A percentile compares a stretch with the other conserved stretches of the same genome.
Evolutionary conservation across 2,888 invertebrate genomes (phyloP).

Genomic region (Rhamnusium bicolor): DNA sequence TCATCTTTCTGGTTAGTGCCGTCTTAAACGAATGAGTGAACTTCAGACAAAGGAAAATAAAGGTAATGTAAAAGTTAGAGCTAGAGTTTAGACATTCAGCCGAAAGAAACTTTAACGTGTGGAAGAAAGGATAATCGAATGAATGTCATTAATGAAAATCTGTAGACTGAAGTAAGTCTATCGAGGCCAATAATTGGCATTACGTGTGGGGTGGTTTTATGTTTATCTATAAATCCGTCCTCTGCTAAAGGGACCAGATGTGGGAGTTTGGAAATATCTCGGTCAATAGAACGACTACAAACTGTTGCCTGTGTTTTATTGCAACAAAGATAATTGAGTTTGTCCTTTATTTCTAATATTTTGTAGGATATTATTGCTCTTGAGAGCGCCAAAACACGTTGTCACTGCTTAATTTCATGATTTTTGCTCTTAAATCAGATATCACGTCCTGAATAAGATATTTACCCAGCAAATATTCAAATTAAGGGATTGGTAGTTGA

Average conservation of each 20-base stretch:
- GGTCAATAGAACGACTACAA: background rate
- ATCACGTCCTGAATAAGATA: too few relatives aligned
- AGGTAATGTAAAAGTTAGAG: background rate
- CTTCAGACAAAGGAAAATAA: background rate
- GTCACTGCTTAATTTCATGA: too few relatives aligned
- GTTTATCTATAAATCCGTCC: slow-evolving; percentile 3
- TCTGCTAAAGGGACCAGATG: background rate
- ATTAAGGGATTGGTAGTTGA: too few relatives aligned
- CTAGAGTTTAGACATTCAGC: background rate
- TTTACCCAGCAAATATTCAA: too few relatives aligned
- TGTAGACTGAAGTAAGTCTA: slow-evolving; percentile 11
- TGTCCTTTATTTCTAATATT: too few relatives aligned
- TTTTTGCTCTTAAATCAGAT: too few relatives aligned
- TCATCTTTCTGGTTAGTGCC: background rate
- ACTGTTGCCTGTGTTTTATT: background rate
- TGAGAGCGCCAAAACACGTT: too few relatives aligned
- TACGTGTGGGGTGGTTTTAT: slow-evolving; percentile 13
- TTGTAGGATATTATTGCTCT: too few relatives aligned
- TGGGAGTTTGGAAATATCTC: background rate
- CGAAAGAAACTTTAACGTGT: background rate
- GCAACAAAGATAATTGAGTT: too few relatives aligned
- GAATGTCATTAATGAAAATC: slow-evolving; percentile 22
- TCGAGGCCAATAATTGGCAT: slow-evolving; percentile 1
- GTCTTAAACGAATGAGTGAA: background rate
- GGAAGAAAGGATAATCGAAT: slow-evolving; percentile 7